A percentile compares a stretch with the other conserved stretches of the same genome.
Conservation (phyloP, 2,888 invertebrate species). For the Polylopha cassiicola region DNA sequence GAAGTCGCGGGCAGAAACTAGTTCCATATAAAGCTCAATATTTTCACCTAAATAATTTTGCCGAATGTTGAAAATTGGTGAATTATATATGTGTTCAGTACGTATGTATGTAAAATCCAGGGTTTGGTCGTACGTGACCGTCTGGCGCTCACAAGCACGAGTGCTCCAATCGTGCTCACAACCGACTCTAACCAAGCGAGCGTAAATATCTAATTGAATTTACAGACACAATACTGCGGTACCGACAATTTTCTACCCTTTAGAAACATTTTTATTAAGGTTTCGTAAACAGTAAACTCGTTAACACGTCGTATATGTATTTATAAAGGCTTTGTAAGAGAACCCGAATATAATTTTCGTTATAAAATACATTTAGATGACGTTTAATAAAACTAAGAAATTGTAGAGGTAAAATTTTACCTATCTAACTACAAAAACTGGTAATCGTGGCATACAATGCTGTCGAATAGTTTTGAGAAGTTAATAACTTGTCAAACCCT, state of each 20-base stretch:
- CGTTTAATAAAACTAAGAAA: no score
- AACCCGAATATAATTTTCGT: no score
- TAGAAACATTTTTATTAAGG: not conserved
- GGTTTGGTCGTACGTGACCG: slow-evolving; percentile 47
- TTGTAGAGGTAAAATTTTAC: no score
- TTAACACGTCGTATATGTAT: slow-evolving; percentile 20
- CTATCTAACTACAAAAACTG: no score
- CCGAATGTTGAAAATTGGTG: slow-evolving; percentile 1
- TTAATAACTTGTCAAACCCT: no score
- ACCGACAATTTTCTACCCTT: slow-evolving; percentile 29
- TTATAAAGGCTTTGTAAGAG: no score
- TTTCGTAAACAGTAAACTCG: slow-evolving; percentile 18
- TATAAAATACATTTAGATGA: no score
- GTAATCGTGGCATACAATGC: no score
- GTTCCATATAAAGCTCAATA: slow-evolving; percentile 4
- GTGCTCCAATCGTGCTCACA: slow-evolving; percentile 28
- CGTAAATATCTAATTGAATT: slow-evolving; percentile 69
- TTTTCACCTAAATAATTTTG: slow-evolving; percentile 2
- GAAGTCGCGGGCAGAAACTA: no score
- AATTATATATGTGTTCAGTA: slow-evolving; percentile 18
- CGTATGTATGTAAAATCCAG: slow-evolving; percentile 53
- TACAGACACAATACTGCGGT: slow-evolving; percentile 51
- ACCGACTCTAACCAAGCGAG: slow-evolving; percentile 49
- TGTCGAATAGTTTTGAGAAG: no score
- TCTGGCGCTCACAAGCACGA: slow-evolving; percentile 53